Evolutionary conservation across 2,113 vertebrate species (phyloP), one percentile per base, ranked within the genome.

Genomic region (Lampris megalopsis): DNA sequence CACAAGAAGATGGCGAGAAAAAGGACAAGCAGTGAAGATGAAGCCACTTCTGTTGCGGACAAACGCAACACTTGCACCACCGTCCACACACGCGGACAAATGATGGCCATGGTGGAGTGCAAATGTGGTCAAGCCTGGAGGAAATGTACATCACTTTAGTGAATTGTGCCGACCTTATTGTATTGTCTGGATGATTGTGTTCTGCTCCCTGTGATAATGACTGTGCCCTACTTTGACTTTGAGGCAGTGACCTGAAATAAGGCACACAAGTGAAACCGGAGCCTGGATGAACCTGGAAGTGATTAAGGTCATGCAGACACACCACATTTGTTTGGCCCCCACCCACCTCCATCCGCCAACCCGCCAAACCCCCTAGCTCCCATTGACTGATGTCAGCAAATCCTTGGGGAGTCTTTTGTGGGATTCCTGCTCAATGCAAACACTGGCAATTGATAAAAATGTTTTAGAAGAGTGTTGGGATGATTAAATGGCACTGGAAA

Each of bases 221-320:
- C 91, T 92, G 80, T 90, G 90, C 87, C 91, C 93, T 94, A 91
- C 89, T 92, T 93, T 94, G 92, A 93, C 93, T 94, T 94, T 93
- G 92, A 93, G 92, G 84, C 92, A 88, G 82, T 94, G 94, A 94
- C 93, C 93, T 94, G 92, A 94, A 94, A 92, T 90, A 93, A 94
- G 88, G 87, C 89, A 71, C 86, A 90, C 90, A 82, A 92, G 92
- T 94, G 92, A 92, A 95, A 94, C 89, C 90, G 56, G 90, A 93
- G 90, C 88, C 79, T 72, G 82, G 77, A 87, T 93, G 91, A 92
- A 93, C 93, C 91, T 89, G 86, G 86, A 90, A 92, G 92, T 94
- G 92, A 95, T 95, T 94, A 94, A 94, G 93, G 92, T 95, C 93
- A 93, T 77, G 41, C 75, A 87, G 88, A 88, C 90, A 79, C 65